These are phyloP conservation scores for Uromys caudimaculatus DNA, from an alignment of 2,797 vertebrate genomes.

Conservation along the genomic window DNA sequence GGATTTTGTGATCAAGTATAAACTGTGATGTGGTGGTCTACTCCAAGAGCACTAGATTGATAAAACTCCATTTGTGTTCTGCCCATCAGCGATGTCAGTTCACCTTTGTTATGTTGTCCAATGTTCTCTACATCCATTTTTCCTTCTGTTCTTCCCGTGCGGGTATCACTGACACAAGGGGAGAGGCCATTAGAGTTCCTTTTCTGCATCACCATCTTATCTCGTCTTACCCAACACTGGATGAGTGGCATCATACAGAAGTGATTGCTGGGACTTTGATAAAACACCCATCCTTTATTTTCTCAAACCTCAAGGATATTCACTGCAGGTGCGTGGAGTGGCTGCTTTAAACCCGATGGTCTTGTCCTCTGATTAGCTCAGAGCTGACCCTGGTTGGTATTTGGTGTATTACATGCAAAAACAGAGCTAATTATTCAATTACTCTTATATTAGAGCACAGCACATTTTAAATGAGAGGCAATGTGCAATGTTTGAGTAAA, in stretches of 20 bases:
- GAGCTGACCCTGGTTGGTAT: neutral
- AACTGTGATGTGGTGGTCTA: neutral
- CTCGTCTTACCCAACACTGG: neutral
- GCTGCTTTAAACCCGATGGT: neutral
- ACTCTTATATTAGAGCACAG: constrained; percentile 47
- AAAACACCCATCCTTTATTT: neutral
- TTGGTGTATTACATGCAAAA: neutral
- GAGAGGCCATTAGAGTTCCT: neutral
- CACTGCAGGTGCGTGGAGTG: neutral
- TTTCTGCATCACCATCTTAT: neutral
- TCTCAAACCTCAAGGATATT: neutral
- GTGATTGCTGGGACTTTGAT: neutral
- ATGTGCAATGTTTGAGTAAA: constrained; percentile 37
- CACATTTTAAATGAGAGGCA: constrained; percentile 31
- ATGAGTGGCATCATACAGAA: neutral
- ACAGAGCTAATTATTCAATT: neutral
- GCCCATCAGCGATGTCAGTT: neutral
- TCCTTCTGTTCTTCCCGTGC: neutral
- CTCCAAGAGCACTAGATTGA: neutral
- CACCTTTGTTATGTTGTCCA: neutral
- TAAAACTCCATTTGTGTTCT: neutral
- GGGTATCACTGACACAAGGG: neutral
- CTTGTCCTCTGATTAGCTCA: neutral
- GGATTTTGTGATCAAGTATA: neutral
- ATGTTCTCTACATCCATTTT: neutral